Evolutionary conservation across 2,113 vertebrate genomes (phyloP), one percentile per base, ranked within the genome.

Genomic region (Clarias macrocephalus): DNA sequence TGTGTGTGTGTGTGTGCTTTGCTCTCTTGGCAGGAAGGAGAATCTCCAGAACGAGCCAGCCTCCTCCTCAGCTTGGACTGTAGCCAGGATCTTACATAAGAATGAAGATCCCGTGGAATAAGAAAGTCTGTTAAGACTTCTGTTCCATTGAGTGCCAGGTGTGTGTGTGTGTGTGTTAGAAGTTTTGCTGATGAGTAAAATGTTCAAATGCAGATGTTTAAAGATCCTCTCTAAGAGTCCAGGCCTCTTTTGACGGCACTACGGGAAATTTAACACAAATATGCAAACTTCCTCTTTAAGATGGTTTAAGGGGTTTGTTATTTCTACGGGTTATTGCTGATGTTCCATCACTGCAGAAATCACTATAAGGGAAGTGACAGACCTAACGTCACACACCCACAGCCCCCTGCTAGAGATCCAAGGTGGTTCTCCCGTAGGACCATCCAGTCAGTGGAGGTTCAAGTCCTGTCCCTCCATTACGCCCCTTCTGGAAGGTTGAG

Each of bases 11-110:
- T 42, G 70, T 52, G 12, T 8, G 18, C 54, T 77, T 52, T 25
- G 0, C 23, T 56, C 52, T 56, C 75, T 56, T n/a, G 1, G 52
- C 75, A 56, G 52, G 54, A 56, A 77, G 52, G 52, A 28, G 48
- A 52, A 52, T n/a, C 73, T 52, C 25, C 52, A 56, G 25, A 80
- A 80, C n/a, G 9, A 80, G 77, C 77, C 77, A 57, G 54, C 77
- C 77, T 54, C 77, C 77, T 80, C 77, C 77, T 80, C 77, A 18
- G 13, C 33, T 80, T 57, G 77, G 54, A 57, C 54, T 8, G 0
- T 8, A 57, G n/a, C 77, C 77, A 80, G 57, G 16, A 33, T 80
- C 59, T 80, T 80, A 80, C 54, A 80, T 80, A 80, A 80, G 54
- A 80, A 7, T 80, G 54, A 59, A 80, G 54, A 30, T 54, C 16